Conservation (phyloP, 2,888 invertebrate genomes). For the Hyles lineata region DNA sequence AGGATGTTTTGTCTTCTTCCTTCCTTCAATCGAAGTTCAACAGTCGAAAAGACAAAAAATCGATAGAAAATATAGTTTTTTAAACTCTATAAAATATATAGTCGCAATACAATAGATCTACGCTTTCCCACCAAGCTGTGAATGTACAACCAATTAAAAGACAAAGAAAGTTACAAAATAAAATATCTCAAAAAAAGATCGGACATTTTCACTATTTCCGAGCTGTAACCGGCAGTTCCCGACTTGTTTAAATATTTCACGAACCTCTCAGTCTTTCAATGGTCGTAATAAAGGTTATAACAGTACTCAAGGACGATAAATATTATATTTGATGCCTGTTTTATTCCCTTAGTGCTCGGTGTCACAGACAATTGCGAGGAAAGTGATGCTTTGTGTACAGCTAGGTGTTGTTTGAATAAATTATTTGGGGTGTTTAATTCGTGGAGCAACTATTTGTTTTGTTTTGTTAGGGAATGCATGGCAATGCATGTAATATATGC, state of each 20-base stretch:
- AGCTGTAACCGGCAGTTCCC: background rate
- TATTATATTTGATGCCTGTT: conserved; percentile 2
- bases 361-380: background rate
- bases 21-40: no score
- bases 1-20: no score
- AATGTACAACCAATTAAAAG: no score
- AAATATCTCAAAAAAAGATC: background rate
- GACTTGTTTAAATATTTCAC: conserved; percentile 2
- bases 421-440: background rate
- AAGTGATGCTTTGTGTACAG: background rate
- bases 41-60: no score
- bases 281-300: conserved; percentile 4
- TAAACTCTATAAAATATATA: no score
- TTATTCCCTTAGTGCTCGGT: background rate
- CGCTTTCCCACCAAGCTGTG: no score
- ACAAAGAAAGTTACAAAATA: background rate
- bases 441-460: background rate
- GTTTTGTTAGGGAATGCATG: background rate
- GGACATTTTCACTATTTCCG: background rate
- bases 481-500: no score
- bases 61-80: no score
- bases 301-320: background rate
- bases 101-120: no score
- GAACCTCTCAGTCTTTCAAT: conserved; percentile 4
- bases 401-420: background rate